Conservation (phyloP, 2,888 invertebrate genomes). For the Julus scanicus region DNA sequence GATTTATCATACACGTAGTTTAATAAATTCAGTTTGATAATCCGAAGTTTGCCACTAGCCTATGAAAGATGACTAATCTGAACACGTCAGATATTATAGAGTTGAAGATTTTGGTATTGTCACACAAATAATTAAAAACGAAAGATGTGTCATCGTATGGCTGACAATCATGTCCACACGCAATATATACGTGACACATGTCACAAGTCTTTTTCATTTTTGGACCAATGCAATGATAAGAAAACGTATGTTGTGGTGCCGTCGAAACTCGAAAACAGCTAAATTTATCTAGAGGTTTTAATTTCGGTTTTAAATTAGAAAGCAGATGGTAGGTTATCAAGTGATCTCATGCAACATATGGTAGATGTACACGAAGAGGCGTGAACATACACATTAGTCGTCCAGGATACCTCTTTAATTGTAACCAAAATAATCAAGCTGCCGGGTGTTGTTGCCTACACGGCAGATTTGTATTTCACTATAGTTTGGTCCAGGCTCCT, state of each 20-base stretch:
- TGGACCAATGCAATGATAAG: not conserved
- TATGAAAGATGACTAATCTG: not conserved
- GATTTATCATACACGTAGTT: too few relatives aligned
- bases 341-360: conserved; percentile 18
- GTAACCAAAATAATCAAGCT: not conserved
- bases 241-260: not conserved
- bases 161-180: not conserved
- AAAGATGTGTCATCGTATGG: not conserved
- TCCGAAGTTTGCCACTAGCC: too few relatives aligned
- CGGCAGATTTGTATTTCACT: not conserved
- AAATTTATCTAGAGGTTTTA: not conserved
- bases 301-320: conserved; percentile 23
- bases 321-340: not conserved
- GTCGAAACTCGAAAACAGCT: not conserved
- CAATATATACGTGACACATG: not conserved
- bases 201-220: not conserved
- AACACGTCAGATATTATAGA: not conserved
- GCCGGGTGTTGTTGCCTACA: not conserved
- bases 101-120: not conserved
- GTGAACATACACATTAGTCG: not conserved
- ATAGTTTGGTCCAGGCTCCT: not conserved
- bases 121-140: not conserved
- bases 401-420: not conserved
- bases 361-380: conserved; percentile 10
- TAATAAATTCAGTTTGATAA: too few relatives aligned